Percentiles rank a stretch among this genome's conserved stretches.
Conservation (phyloP, 92 coral and sea anemone species). For the Muricea muricata region DNA sequence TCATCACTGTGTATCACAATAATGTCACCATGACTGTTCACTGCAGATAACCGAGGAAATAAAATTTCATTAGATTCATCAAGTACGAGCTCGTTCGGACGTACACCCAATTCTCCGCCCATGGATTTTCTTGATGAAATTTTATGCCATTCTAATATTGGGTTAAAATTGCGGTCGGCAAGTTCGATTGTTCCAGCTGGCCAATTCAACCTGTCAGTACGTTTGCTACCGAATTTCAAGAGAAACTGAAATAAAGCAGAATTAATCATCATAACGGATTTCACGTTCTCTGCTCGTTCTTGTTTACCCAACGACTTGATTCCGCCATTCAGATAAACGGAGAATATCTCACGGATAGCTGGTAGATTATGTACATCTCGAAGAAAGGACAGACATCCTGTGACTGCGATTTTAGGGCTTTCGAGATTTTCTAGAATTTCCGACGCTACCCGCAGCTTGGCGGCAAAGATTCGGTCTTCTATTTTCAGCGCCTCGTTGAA, state of each 20-base stretch:
- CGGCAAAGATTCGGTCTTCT: constrained; percentile 42
- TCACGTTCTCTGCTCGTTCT: not conserved
- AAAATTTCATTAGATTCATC: too few relatives aligned
- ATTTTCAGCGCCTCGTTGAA: constrained; percentile 40
- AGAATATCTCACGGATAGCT: not conserved
- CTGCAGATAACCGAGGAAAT: not conserved
- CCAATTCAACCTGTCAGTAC: not conserved
- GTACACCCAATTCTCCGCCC: not conserved
- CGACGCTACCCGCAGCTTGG: not conserved
- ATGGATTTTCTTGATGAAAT: not conserved
- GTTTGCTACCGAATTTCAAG: not conserved
- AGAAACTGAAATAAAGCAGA: not conserved
- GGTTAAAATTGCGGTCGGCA: not conserved
- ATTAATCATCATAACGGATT: not conserved
- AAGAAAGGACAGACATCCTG: not conserved
- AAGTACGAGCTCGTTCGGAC: not conserved
- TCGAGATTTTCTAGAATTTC: not conserved
- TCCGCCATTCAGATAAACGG: not conserved
- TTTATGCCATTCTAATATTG: not conserved
- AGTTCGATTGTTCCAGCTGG: not conserved
- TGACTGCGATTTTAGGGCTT: not conserved
- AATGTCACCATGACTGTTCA: not conserved
- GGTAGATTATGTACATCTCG: not conserved
- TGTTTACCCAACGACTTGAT: not conserved
- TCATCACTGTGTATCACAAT: not conserved